phyloP scores from a whole-genome alignment of 1,140 invertebrate species.

The Littorina saxatilis region DNA sequence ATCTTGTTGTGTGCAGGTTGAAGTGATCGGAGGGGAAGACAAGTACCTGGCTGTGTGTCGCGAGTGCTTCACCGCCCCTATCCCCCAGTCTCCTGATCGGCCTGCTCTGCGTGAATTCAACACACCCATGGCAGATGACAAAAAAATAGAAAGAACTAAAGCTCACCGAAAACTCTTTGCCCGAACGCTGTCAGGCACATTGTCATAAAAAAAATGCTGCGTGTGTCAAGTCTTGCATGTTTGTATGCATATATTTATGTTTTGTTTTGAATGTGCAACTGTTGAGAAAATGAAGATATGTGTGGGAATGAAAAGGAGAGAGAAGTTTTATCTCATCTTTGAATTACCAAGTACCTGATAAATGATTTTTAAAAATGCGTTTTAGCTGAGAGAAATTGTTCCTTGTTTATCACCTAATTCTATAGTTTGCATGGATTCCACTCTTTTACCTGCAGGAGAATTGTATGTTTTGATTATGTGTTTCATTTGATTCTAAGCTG shows the following conservation, averaged over 20 bases:
- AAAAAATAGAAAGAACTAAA: background rate
- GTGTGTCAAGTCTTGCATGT: background rate
- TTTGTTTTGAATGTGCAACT: background rate
- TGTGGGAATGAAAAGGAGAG: background rate
- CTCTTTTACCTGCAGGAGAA: too few relatives aligned
- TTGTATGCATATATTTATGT: background rate
- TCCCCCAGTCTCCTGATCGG: conserved; percentile 56
- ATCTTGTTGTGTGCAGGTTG: too few relatives aligned
- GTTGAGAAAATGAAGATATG: background rate
- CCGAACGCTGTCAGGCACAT: background rate
- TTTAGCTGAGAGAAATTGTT: too few relatives aligned
- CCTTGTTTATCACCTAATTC: too few relatives aligned
- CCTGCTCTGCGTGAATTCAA: conserved; percentile 42
- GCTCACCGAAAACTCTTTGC: background rate
- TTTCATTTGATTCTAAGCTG: too few relatives aligned
- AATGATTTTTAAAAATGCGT: too few relatives aligned
- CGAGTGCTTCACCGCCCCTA: conserved; percentile 74
- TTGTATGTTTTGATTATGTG: too few relatives aligned
- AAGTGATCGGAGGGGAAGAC: conserved; percentile 82
- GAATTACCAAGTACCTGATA: too few relatives aligned
- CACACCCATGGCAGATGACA: background rate
- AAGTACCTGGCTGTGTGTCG: conserved; percentile 82
- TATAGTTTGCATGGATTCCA: too few relatives aligned
- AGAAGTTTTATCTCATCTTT: too few relatives aligned
- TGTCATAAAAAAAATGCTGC: background rate